These are phyloP conservation scores for Ellobius talpinus DNA, from an alignment of 2,113 vertebrate genomes.

Conservation along the genomic window DNA sequence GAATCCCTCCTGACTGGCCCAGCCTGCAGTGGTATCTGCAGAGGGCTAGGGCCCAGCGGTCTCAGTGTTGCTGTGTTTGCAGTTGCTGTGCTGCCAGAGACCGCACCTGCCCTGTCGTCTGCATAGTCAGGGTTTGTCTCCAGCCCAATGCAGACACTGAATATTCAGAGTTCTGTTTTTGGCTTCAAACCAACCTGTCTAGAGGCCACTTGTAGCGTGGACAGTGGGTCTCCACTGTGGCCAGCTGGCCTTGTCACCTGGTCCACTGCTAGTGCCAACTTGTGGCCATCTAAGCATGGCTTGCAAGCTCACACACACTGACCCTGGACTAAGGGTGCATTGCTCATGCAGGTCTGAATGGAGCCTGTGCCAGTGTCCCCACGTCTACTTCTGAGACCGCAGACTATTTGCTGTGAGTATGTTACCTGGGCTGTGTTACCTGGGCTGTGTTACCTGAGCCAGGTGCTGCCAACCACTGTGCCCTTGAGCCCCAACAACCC, in stretches of 20 bases:
- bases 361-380: constrained; percentile 91
- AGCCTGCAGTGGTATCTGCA: neutral
- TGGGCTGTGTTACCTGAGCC: neutral
- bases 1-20: no score
- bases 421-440: no score
- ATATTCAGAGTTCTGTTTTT: neutral
- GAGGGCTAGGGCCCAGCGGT: neutral
- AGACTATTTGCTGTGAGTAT: constrained; percentile 96
- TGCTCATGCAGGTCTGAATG: constrained; percentile 88
- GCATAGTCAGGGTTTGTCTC: neutral
- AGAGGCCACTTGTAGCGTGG: neutral
- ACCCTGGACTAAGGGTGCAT: neutral
- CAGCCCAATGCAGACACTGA: neutral
- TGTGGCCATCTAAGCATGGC: neutral
- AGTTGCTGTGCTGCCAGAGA: neutral
- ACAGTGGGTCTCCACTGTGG: neutral
- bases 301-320: neutral
- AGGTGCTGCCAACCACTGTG: neutral
- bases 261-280: neutral
- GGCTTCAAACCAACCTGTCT: neutral
- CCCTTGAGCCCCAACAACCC: neutral
- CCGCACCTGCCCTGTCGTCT: neutral
- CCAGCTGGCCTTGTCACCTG: neutral
- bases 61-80: neutral
- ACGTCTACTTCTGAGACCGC: constrained; percentile 92